Percentiles rank a stretch among this genome's conserved stretches.
These are phyloP conservation scores for Acleris literana DNA, from an alignment of 2,888 invertebrate species.

Conservation along the genomic window DNA sequence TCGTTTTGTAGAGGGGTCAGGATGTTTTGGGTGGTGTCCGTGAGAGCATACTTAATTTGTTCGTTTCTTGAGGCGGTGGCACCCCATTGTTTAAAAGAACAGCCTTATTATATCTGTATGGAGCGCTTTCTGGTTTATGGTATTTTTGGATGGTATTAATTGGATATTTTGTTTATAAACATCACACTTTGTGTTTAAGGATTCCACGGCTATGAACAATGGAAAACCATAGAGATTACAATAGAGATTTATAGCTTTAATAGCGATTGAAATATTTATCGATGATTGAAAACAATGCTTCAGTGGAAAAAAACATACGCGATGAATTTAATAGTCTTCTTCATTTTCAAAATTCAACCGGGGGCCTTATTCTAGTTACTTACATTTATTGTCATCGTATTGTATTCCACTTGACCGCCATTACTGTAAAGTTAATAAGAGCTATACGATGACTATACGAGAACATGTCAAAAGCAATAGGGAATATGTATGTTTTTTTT, in stretches of 20 bases:
- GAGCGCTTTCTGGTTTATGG: constrained; percentile 62
- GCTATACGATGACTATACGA: no score
- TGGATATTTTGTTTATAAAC: constrained; percentile 1
- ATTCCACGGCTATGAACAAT: constrained; percentile 8
- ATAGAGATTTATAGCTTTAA: neutral
- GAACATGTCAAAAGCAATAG: no score
- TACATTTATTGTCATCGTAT: no score
- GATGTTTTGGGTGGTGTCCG: constrained; percentile 56
- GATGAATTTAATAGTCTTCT: no score
- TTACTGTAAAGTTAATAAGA: no score
- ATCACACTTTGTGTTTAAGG: constrained; percentile 9
- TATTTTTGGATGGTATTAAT: constrained; percentile 49
- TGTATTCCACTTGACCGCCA: no score
- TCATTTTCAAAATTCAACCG: no score
- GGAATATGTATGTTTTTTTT: no score
- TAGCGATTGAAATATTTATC: neutral
- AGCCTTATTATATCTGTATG: constrained; percentile 74
- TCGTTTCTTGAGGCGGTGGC: constrained; percentile 67
- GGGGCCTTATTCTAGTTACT: no score
- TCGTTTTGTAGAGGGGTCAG: constrained; percentile 43
- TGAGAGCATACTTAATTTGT: constrained; percentile 76
- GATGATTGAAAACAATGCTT: no score
- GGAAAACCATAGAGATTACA: neutral
- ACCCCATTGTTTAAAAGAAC: constrained; percentile 74
- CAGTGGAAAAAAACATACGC: no score